A percentile compares a stretch with the other conserved stretches of the same genome.
Conservation (phyloP, 37 sponge, comb jelly and placozoan genomes). For the Haliclona indistincta region DNA sequence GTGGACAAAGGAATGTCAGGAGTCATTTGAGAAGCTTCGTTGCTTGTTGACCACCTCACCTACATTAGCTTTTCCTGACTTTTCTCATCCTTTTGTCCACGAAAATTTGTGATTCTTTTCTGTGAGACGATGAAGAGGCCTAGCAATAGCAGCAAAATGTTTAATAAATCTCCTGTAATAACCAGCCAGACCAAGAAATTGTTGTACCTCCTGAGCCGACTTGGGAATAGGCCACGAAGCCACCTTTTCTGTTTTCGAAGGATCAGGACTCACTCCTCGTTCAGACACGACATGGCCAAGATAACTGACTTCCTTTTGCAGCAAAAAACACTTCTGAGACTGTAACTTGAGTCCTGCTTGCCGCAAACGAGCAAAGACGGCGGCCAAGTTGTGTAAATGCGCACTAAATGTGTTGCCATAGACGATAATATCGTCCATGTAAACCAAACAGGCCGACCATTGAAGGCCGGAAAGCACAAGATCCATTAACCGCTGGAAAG, state of each 20-base stretch:
- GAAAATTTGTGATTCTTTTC: neutral
- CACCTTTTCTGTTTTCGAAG: neutral
- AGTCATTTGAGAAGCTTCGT: too few species aligned
- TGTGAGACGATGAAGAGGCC: constrained; percentile 14
- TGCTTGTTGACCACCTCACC: too few species aligned
- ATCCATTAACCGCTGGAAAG: constrained; percentile 79
- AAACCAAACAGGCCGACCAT: constrained; percentile 9
- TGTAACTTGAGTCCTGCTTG: constrained; percentile 18
- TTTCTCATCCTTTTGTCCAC: too few species aligned
- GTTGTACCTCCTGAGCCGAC: neutral
- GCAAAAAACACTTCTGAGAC: constrained; percentile 16
- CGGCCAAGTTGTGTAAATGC: neutral
- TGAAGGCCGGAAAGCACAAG: constrained; percentile 2
- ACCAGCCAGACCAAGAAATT: constrained; percentile 29
- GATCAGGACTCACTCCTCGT: constrained; percentile 2
- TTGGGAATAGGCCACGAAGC: constrained; percentile 3
- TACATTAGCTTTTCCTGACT: too few species aligned
- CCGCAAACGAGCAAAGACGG: neutral
- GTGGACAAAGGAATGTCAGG: too few species aligned
- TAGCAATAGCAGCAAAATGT: constrained; percentile 21
- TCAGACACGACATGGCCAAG: constrained; percentile 19
- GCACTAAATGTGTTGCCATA: constrained; percentile 4
- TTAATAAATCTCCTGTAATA: constrained; percentile 19
- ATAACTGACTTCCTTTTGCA: constrained; percentile 6
- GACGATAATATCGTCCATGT: constrained; percentile 29